Conservation (phyloP, 2,113 vertebrate species). For the Puffinus mauretanicus region DNA sequence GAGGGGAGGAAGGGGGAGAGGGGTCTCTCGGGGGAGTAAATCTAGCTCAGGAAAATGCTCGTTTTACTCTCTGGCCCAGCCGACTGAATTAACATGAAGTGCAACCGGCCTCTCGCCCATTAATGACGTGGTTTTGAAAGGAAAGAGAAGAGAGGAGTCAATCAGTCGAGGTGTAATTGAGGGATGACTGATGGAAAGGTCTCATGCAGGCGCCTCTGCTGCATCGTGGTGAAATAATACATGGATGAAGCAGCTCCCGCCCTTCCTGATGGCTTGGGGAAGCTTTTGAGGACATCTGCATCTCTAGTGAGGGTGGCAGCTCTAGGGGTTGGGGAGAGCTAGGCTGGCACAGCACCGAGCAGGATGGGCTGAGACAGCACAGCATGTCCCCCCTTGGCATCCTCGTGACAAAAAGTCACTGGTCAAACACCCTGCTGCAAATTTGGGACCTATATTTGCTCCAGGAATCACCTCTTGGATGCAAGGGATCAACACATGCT, state of each 20-base stretch:
- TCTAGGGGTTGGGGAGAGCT: background rate
- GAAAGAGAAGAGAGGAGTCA: background rate
- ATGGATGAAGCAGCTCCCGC: background rate
- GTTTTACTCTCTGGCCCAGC: background rate
- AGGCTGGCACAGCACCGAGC: background rate
- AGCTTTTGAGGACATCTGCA: background rate
- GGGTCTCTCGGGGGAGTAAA: background rate
- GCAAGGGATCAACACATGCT: background rate
- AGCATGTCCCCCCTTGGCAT: fast-evolving
- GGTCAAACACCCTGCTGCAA: background rate
- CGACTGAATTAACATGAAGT: background rate
- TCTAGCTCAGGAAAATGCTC: background rate
- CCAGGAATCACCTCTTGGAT: background rate
- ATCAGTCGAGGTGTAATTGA: background rate
- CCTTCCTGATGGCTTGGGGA: background rate
- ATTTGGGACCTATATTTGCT: background rate
- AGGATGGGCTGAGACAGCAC: background rate
- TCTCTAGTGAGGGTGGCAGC: background rate
- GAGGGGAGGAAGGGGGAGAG: background rate
- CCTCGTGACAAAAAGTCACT: background rate
- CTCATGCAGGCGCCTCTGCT: background rate
- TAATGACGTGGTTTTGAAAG: background rate
- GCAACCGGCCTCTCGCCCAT: background rate
- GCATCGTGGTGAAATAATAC: background rate
- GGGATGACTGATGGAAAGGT: background rate